phyloP scores from a whole-genome alignment of 2,888 invertebrate genomes.

The Mesopsocus fuscifrons region DNA sequence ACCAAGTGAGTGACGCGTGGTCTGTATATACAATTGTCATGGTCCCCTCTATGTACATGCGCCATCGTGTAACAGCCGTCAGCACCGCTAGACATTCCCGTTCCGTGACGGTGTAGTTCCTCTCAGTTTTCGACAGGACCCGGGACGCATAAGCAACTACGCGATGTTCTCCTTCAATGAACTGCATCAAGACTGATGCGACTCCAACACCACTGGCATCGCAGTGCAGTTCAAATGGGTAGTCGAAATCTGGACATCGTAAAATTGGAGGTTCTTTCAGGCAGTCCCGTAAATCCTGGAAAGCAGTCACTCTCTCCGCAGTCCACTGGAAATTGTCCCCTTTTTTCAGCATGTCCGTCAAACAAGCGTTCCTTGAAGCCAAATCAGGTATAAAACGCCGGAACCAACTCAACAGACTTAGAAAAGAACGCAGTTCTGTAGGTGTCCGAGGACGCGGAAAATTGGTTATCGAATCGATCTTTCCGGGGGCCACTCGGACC shows the following conservation, averaged over 20 bases:
- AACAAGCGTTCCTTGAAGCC: slow-evolving; percentile 9
- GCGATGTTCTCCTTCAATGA: slow-evolving; percentile 13
- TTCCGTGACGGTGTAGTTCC: slow-evolving; percentile 17
- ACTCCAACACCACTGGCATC: slow-evolving; percentile 14
- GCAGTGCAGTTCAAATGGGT: slow-evolving; percentile 11
- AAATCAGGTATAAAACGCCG: slow-evolving; percentile 14
- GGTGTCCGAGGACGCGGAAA: background rate
- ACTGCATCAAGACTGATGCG: slow-evolving; percentile 15
- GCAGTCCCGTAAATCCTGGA: slow-evolving; percentile 10
- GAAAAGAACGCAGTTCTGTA: slow-evolving; percentile 1
- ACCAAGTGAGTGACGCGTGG: slow-evolving; percentile 17
- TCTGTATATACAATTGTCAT: slow-evolving; percentile 18
- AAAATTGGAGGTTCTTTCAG: slow-evolving; percentile 11
- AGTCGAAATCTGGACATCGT: slow-evolving; percentile 12
- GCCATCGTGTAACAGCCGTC: slow-evolving; percentile 16
- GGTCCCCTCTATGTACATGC: slow-evolving; percentile 17
- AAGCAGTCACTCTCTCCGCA: slow-evolving; percentile 10
- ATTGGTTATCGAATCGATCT: background rate
- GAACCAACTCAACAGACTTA: background rate
- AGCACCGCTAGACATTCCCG: slow-evolving; percentile 17
- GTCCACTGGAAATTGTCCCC: slow-evolving; percentile 10
- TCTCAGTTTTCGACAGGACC: slow-evolving; percentile 14
- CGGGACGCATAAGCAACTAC: slow-evolving; percentile 18
- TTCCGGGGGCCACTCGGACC: background rate
- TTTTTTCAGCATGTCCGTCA: slow-evolving; percentile 10